phyloP scores from a whole-genome alignment of 1,140 invertebrate genomes.

The Drosophila punjabiensis region DNA sequence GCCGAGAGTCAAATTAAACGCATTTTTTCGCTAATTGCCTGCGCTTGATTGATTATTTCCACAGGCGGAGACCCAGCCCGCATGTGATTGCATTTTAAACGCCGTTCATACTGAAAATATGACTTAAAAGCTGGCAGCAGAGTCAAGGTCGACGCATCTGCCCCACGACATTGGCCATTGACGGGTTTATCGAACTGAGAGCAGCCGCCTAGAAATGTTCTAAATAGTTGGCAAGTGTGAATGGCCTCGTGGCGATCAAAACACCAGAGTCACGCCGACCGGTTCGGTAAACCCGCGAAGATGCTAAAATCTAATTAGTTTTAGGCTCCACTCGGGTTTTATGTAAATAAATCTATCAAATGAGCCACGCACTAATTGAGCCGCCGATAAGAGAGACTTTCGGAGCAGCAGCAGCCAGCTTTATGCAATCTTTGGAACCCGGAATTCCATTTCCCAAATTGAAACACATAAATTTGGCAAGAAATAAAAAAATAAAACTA shows the following conservation, averaged over 20 bases:
- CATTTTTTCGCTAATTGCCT: conserved; percentile 58
- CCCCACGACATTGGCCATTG: conserved; percentile 45
- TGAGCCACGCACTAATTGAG: conserved; percentile 56
- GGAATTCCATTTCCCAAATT: conserved; percentile 66
- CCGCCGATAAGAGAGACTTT: conserved; percentile 24
- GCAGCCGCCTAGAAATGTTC: conserved; percentile 50
- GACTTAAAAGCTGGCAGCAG: conserved; percentile 37
- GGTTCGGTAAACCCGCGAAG: conserved; percentile 63
- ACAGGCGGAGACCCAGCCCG: conserved; percentile 49
- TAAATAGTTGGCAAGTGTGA: conserved; percentile 62
- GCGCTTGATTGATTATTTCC: conserved; percentile 64
- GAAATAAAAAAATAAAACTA: conserved; percentile 24
- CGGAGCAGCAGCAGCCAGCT: background rate
- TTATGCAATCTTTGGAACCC: conserved; percentile 61
- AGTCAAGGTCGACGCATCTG: conserved; percentile 65
- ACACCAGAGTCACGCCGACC: conserved; percentile 34
- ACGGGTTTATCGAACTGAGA: conserved; percentile 11
- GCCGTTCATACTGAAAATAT: conserved; percentile 1
- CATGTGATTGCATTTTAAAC: conserved; percentile 54
- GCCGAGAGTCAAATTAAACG: conserved; percentile 49
- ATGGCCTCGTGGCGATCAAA: conserved; percentile 49
- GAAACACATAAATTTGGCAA: conserved; percentile 66
- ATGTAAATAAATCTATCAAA: conserved; percentile 62
- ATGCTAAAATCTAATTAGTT: conserved; percentile 64
- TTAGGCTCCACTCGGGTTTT: conserved; percentile 51